Conservation (phyloP, 1,140 invertebrate species). For the Tyrophagus putrescentiae region DNA sequence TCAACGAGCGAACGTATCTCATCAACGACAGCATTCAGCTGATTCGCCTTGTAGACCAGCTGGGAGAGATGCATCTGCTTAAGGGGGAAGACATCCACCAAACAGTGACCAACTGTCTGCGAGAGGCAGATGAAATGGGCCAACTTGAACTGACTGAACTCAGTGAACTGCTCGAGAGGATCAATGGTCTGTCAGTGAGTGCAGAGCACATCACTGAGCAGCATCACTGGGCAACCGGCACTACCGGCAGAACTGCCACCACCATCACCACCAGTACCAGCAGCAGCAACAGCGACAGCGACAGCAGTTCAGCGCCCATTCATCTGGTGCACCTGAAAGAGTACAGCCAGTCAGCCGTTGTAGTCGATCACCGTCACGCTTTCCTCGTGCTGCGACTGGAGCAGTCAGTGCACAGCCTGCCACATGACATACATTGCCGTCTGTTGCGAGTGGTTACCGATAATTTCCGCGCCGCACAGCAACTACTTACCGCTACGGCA, state of each 20-base stretch:
- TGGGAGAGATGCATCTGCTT: background rate
- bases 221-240: no score
- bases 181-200: background rate
- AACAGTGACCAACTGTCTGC: background rate
- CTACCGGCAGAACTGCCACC: no score
- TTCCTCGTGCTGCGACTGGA: conserved; percentile 1
- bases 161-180: background rate
- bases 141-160: background rate
- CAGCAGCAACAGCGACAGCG: no score
- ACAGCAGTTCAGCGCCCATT: no score
- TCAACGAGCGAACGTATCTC: conserved; percentile 3
- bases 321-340: background rate
- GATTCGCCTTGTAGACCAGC: background rate
- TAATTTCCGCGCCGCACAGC: background rate
- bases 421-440: background rate
- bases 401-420: background rate
- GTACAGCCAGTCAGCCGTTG: background rate
- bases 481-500: background rate
- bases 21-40: background rate
- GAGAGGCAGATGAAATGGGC: background rate
- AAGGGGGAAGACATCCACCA: background rate
- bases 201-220: background rate
- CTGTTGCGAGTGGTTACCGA: background rate
- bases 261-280: no score
- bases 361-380: background rate